A percentile compares a stretch with the other conserved stretches of the same genome.
phyloP scores from a whole-genome alignment of 2,797 vertebrate genomes.

The Ctenopoma kingsleyae region DNA sequence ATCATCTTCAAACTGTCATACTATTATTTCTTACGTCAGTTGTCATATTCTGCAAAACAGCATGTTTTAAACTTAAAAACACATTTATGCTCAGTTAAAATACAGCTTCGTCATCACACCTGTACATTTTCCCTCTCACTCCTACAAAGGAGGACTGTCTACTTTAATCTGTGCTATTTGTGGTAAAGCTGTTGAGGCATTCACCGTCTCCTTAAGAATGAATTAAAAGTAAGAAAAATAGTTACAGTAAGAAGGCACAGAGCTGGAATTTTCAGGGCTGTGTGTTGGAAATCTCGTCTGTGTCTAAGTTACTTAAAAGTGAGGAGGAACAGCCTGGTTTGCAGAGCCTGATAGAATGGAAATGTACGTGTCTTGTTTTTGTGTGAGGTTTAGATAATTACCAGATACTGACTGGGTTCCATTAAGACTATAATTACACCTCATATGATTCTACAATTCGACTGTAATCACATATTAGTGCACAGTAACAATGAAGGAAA shows the following conservation, averaged over 20 bases:
- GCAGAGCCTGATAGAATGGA: background rate
- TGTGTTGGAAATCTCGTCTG: background rate
- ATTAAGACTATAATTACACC: background rate
- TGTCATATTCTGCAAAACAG: too few relatives aligned
- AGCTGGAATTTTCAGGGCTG: background rate
- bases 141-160: too few relatives aligned
- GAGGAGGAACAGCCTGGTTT: constrained; percentile 4
- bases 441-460: background rate
- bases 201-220: background rate
- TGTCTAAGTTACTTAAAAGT: constrained; percentile 9
- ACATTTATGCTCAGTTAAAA: too few relatives aligned
- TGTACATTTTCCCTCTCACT: too few relatives aligned
- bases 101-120: too few relatives aligned
- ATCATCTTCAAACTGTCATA: too few relatives aligned
- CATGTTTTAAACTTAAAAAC: too few relatives aligned
- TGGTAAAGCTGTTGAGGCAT: too few relatives aligned
- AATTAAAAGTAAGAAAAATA: background rate
- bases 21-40: too few relatives aligned
- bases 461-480: constrained; percentile 9
- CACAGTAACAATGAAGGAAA: background rate
- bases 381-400: background rate
- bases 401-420: constrained; percentile 11
- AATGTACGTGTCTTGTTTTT: constrained; percentile 2
- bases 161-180: too few relatives aligned
- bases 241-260: constrained; percentile 1